Conservation (phyloP, 2,888 invertebrate species). For the Phania funesta region DNA sequence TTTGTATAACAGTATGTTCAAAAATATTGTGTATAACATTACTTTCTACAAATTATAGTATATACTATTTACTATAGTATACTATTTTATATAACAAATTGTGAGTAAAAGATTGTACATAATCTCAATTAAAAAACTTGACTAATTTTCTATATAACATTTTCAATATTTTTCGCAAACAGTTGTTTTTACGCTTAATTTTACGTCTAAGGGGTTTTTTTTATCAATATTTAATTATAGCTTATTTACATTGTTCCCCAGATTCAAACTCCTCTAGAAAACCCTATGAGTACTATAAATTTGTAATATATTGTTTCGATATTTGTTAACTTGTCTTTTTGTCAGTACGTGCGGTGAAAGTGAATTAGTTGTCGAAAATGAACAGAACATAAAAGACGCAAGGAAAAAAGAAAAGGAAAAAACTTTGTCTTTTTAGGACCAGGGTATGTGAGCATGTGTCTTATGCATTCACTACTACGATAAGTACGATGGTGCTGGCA, state of each 20-base stretch:
- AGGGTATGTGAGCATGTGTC: conserved; percentile 5
- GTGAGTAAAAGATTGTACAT: too few species aligned
- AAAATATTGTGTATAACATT: too few species aligned
- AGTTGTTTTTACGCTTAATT: too few species aligned
- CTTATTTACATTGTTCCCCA: neutral
- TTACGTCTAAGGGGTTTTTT: too few species aligned
- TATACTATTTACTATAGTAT: too few species aligned
- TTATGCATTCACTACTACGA: neutral
- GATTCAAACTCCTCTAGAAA: neutral
- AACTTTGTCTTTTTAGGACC: neutral
- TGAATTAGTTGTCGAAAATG: conserved; percentile 65
- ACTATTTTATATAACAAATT: too few species aligned
- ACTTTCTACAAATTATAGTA: too few species aligned
- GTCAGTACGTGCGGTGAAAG: conserved; percentile 69
- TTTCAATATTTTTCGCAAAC: too few species aligned
- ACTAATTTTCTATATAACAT: too few species aligned
- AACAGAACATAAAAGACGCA: conserved; percentile 33
- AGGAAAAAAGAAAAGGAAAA: conserved; percentile 11
- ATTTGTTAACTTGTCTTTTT: conserved; percentile 48
- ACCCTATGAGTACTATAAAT: conserved; percentile 5
- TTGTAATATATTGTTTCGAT: neutral
- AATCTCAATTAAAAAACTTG: too few species aligned
- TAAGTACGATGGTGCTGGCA: neutral
- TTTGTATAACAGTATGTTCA: too few species aligned
- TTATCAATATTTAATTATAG: too few species aligned